Percentiles rank a stretch among this genome's conserved stretches.
Evolutionary conservation across 2,888 invertebrate genomes (phyloP).

Genomic region (Endotricha flammealis): DNA sequence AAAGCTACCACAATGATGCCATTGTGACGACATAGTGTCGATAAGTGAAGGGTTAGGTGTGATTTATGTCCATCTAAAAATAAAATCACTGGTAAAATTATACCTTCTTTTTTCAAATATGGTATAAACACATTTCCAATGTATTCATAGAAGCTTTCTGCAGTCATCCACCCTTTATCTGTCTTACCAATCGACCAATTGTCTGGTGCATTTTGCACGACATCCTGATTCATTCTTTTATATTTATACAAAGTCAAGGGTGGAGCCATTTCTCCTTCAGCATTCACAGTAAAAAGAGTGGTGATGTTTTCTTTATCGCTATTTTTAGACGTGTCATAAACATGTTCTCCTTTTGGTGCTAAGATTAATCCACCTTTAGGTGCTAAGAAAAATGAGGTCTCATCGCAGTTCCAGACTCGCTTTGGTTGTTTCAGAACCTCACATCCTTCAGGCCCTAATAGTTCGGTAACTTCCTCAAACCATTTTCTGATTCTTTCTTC

Average conservation of each 20-base stretch:
- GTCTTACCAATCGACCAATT: constrained; percentile 41
- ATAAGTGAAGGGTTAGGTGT: constrained; percentile 17
- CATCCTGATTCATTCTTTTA: constrained; percentile 16
- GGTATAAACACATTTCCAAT: constrained; percentile 33
- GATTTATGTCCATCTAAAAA: too few relatives aligned
- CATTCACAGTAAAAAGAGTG: too few relatives aligned
- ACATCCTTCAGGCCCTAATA: too few relatives aligned
- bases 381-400: constrained; percentile 18
- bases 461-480: too few relatives aligned
- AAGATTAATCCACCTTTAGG: constrained; percentile 18
- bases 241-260: constrained; percentile 20
- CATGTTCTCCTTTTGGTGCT: constrained; percentile 16
- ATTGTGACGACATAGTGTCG: constrained; percentile 19
- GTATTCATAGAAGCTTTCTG: constrained; percentile 28
- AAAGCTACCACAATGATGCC: too few relatives aligned
- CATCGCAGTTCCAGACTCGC: too few relatives aligned
- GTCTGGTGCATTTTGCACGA: constrained; percentile 17
- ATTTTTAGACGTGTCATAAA: too few relatives aligned
- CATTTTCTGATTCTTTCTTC: constrained; percentile 19
- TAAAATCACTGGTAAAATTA: too few relatives aligned
- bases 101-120: too few relatives aligned
- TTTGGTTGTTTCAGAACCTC: too few relatives aligned
- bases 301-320: too few relatives aligned
- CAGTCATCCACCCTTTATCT: constrained; percentile 53
- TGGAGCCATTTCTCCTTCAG: constrained; percentile 18